These are phyloP conservation scores for Apodemus sylvaticus DNA, from an alignment of 2,113 vertebrate species.

Conservation along the genomic window DNA sequence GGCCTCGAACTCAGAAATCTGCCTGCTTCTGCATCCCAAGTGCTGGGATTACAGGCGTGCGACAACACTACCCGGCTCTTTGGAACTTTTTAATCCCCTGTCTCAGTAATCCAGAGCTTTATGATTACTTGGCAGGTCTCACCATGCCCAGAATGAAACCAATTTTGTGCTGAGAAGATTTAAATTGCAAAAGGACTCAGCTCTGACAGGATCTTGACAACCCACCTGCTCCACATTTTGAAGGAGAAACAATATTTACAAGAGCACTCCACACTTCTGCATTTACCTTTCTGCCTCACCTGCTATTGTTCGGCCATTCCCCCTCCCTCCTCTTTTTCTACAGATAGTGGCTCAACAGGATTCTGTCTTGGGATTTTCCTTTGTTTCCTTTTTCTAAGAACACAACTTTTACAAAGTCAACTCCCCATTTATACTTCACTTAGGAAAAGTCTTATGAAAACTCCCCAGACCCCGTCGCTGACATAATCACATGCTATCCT, in stretches of 20 bases:
- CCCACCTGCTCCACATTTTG: neutral
- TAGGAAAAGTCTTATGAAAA: neutral
- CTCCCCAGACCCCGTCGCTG: neutral
- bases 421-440: neutral
- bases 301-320: neutral
- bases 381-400: neutral
- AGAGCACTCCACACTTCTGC: neutral
- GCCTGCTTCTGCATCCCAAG: too few relatives aligned
- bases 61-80: too few relatives aligned
- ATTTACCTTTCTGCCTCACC: neutral
- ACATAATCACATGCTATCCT: neutral
- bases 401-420: neutral
- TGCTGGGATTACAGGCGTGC: too few relatives aligned
- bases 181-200: neutral
- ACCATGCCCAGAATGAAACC: neutral
- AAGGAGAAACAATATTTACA: neutral
- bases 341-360: neutral
- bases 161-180: slow-evolving; percentile 6
- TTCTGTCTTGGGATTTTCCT: neutral
- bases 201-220: neutral
- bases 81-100: neutral
- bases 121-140: neutral
- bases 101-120: neutral
- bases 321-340: too few relatives aligned
- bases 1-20: too few relatives aligned